phyloP scores from a whole-genome alignment of 2,888 invertebrate genomes.

The Diaperis boleti region DNA sequence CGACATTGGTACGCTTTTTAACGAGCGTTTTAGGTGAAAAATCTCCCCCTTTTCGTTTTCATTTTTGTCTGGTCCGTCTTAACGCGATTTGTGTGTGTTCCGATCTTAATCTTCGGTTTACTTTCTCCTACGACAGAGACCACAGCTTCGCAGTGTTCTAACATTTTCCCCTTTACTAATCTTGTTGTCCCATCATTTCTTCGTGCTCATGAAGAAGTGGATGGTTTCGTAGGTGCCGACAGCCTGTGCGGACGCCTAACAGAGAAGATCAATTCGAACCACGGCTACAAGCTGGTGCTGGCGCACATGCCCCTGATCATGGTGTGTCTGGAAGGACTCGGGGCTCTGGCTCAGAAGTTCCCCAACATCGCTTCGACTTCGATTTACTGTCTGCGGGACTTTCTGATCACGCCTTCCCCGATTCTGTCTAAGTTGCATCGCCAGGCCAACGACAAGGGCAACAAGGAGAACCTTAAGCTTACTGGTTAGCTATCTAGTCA shows the following conservation, averaged over 20 bases:
- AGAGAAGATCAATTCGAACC: constrained; percentile 93
- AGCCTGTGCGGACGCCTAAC: constrained; percentile 92
- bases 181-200: neutral
- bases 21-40: constrained; percentile 75
- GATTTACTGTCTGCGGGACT: constrained; percentile 92
- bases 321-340: constrained; percentile 96
- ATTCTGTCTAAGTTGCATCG: constrained; percentile 90
- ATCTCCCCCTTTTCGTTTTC: constrained; percentile 30
- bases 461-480: constrained; percentile 60
- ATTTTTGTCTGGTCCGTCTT: no score
- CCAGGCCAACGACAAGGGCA: constrained; percentile 72
- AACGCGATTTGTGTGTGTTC: constrained; percentile 28
- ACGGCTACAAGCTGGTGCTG: constrained; percentile 90
- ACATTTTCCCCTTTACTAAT: constrained; percentile 17
- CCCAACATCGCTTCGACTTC: constrained; percentile 95
- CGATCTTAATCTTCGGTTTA: constrained; percentile 22
- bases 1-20: constrained; percentile 80
- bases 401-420: constrained; percentile 94
- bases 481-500: constrained; percentile 43
- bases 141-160: constrained; percentile 11
- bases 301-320: constrained; percentile 96
- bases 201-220: neutral
- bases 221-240: constrained; percentile 83
- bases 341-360: constrained; percentile 95
- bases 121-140: constrained; percentile 9